phyloP scores from a whole-genome alignment of 2,888 invertebrate species.

The Tenodera sinensis region DNA sequence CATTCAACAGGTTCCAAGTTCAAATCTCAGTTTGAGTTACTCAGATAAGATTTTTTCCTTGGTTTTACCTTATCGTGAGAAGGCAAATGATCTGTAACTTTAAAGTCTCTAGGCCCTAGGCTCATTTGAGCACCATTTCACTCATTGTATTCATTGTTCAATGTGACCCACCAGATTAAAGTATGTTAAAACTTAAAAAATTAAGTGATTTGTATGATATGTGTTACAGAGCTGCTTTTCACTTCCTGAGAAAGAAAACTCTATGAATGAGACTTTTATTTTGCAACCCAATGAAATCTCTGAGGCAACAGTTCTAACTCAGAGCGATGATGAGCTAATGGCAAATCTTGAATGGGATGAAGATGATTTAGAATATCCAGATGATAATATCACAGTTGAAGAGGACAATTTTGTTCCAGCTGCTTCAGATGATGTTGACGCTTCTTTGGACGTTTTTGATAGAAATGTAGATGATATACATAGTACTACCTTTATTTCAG shows the following conservation, averaged over 20 bases:
- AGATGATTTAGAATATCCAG: slow-evolving; percentile 31
- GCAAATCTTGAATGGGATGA: slow-evolving; percentile 35
- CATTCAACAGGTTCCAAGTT: too few species aligned
- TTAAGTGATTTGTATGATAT: not conserved
- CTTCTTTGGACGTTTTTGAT: not conserved
- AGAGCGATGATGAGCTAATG: slow-evolving; percentile 32
- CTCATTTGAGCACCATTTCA: too few species aligned
- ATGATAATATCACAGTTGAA: slow-evolving; percentile 7
- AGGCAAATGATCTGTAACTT: too few species aligned
- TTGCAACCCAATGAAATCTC: not conserved
- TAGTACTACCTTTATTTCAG: not conserved
- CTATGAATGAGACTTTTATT: too few species aligned
- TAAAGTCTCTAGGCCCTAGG: too few species aligned
- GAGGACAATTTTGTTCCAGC: not conserved
- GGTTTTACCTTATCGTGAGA: too few species aligned
- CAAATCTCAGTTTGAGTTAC: too few species aligned
- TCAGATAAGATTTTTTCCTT: too few species aligned
- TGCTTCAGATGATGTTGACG: not conserved
- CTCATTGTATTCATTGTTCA: too few species aligned
- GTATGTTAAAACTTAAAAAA: too few species aligned
- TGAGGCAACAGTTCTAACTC: not conserved
- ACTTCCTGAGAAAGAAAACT: not conserved
- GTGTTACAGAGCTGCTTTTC: not conserved
- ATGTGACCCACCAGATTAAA: too few species aligned
- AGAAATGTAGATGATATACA: not conserved